phyloP scores from a whole-genome alignment of 2,888 invertebrate genomes.

The Brachynemurus nebulosus region DNA sequence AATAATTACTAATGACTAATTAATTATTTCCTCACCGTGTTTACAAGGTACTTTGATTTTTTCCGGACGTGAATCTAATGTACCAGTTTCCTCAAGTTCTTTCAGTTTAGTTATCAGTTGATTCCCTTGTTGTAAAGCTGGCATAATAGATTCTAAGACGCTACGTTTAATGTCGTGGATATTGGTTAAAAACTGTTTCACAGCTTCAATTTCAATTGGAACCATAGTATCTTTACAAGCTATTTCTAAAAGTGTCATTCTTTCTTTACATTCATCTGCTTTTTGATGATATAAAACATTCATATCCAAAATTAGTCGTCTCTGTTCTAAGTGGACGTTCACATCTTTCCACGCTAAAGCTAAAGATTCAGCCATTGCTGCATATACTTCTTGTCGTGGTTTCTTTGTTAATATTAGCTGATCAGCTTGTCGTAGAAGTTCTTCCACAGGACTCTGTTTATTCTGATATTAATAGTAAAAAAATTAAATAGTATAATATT shows the following conservation, averaged over 20 bases:
- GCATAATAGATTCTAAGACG: conserved; percentile 63
- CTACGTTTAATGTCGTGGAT: conserved; percentile 57
- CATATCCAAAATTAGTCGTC: conserved; percentile 61
- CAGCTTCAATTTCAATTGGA: conserved; percentile 57
- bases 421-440: conserved; percentile 76
- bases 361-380: conserved; percentile 74
- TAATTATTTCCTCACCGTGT: conserved; percentile 33
- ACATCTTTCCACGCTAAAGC: conserved; percentile 71
- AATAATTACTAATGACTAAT: no score
- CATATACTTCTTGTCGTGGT: conserved; percentile 64
- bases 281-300: conserved; percentile 66
- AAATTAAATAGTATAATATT: not conserved
- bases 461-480: conserved; percentile 37
- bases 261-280: conserved; percentile 51
- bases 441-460: conserved; percentile 79
- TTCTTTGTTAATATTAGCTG: conserved; percentile 63
- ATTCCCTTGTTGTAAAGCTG: conserved; percentile 69
- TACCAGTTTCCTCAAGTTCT: conserved; percentile 58
- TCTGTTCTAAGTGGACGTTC: conserved; percentile 58
- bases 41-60: conserved; percentile 32
- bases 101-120: conserved; percentile 56
- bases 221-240: conserved; percentile 51
- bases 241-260: conserved; percentile 52
- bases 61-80: conserved; percentile 60
- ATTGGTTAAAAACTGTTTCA: conserved; percentile 51